Conservation (phyloP, 2,888 invertebrate genomes). For the Psylliodes chrysocephalus region DNA sequence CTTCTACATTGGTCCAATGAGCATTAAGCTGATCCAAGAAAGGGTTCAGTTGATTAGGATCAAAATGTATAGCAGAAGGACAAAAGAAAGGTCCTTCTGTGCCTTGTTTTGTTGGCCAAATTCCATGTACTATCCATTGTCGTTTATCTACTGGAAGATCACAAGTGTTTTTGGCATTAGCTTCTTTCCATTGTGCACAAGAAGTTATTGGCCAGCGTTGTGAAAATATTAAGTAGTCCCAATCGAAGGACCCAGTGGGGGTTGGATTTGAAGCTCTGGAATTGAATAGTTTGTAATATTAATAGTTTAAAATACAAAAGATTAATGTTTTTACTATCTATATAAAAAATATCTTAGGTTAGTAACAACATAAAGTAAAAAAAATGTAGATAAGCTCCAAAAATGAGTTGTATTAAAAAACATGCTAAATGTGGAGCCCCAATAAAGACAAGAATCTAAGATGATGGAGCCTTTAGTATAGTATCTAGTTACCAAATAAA, state of each 20-base stretch:
- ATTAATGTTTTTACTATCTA: too few relatives aligned
- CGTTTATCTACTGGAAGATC: conserved; percentile 69
- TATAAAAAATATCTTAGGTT: too few relatives aligned
- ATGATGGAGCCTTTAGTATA: too few relatives aligned
- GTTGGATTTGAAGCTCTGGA: too few relatives aligned
- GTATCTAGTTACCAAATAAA: too few relatives aligned
- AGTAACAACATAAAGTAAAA: too few relatives aligned
- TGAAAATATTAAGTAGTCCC: conserved; percentile 83
- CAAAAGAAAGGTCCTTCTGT: conserved; percentile 78
- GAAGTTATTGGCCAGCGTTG: conserved; percentile 83
- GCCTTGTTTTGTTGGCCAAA: conserved; percentile 81
- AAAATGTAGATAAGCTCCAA: too few relatives aligned
- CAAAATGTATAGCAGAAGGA: conserved; percentile 75
- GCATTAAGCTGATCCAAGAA: conserved; percentile 62
- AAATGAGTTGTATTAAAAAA: too few relatives aligned
- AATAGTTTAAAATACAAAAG: too few relatives aligned
- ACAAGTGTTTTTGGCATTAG: conserved; percentile 71
- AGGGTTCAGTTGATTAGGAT: conserved; percentile 69
- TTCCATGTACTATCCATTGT: conserved; percentile 83
- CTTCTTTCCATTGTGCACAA: conserved; percentile 77
- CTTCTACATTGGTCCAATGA: conserved; percentile 80
- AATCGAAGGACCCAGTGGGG: conserved; percentile 58
- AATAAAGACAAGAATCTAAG: too few relatives aligned
- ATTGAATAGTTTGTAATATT: too few relatives aligned
- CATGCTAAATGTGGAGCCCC: too few relatives aligned